Evolutionary conservation across 2,888 invertebrate genomes (phyloP), one percentile per base, ranked within the genome.

Genomic region (Aricia artaxerxes): DNA sequence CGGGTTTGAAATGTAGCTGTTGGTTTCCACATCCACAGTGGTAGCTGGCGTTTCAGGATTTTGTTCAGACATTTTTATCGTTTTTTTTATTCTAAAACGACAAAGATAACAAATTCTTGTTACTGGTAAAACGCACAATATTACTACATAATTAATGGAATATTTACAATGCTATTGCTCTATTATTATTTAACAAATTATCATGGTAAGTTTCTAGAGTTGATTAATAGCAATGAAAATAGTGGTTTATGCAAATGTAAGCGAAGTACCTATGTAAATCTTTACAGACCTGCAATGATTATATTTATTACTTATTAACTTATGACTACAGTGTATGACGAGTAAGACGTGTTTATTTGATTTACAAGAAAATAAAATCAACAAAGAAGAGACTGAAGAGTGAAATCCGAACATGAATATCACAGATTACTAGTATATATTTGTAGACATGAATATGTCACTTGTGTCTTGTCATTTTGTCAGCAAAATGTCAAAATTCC

Each of bases 11-110:
- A 90, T 88, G 82, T 93, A 93, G 78, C 86, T 90, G 81, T 86
- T 90, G 81, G 87, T 90, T 83, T 94, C 93, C 40, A 89, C 91
- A 79, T 92, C 92, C 38, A 89, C 91, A 78, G 92, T 92, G 80
- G 88, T 90, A 77, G 88, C 86, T 38, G 88, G 82, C 11, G 88
- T 84, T 83, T 94, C 94, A 78, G 88, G 84, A 81, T 89, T 92
- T 83, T 88, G 90, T 81, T 94, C 94, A 83, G 92, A 91, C 94
- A 94, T 94, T 83, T 44, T 80, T 80, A 16, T 79, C 69, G 60
- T 38, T 35, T 53, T 53, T 57, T 75, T 31, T 53, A 31, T 16
- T 35, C 35, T 76, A 57, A 53, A 49, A 31, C 24, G 9, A 75
- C 9, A 49, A 73, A 11, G 6, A 75, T 31, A 11, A 24, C 24